Conservation (phyloP, 2,113 vertebrate species). For the Melospiza georgiana region DNA sequence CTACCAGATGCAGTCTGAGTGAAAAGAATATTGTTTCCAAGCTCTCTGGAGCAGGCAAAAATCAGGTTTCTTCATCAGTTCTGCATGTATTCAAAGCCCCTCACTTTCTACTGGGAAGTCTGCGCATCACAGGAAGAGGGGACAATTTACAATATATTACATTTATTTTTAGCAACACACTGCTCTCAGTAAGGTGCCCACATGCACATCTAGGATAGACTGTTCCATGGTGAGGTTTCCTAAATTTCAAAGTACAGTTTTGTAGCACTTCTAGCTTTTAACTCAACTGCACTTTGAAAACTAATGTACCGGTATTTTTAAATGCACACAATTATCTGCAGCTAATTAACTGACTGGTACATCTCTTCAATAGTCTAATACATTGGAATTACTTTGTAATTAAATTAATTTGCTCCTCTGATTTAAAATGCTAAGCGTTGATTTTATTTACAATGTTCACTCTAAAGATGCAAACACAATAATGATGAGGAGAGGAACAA, state of each 20-base stretch:
- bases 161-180: neutral
- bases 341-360: constrained; percentile 49
- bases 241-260: neutral
- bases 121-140: neutral
- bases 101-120: neutral
- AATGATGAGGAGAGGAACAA: neutral
- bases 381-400: constrained; percentile 45
- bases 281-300: constrained; percentile 6
- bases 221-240: neutral
- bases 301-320: constrained; percentile 35
- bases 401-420: constrained; percentile 50
- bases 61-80: neutral
- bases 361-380: constrained; percentile 43
- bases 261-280: neutral
- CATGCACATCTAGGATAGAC: neutral
- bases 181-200: neutral
- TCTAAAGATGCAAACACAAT: neutral
- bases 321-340: constrained; percentile 51
- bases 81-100: neutral
- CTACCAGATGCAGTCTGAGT: neutral
- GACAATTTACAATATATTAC: neutral
- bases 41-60: neutral
- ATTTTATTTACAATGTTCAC: constrained; percentile 17
- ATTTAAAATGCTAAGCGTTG: constrained; percentile 11
- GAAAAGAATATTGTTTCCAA: neutral